A percentile compares a stretch with the other conserved stretches of the same genome.
These are phyloP conservation scores for Scolopax mira DNA, from an alignment of 2,113 vertebrate genomes.

Conservation along the genomic window DNA sequence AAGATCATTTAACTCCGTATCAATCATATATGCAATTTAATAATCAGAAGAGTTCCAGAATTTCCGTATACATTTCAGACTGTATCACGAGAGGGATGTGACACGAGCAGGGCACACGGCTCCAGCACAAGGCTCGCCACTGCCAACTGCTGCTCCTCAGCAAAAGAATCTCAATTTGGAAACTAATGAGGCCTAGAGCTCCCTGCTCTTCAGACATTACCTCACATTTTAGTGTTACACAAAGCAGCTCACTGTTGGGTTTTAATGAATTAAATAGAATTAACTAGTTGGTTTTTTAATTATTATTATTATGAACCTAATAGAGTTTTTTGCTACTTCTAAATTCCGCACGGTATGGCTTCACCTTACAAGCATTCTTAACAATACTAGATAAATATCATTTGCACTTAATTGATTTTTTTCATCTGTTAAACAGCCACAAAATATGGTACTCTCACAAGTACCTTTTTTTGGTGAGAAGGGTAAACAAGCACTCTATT, in stretches of 20 bases:
- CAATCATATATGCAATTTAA: background rate
- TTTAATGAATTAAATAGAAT: background rate
- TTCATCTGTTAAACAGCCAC: conserved; percentile 21
- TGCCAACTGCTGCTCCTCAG: background rate
- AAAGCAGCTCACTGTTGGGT: background rate
- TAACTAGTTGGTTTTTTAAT: background rate
- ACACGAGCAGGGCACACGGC: background rate
- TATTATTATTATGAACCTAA: background rate
- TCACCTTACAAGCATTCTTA: conserved; percentile 34
- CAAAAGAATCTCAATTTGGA: background rate
- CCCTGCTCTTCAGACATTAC: background rate
- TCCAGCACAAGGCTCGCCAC: background rate
- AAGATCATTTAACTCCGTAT: background rate
- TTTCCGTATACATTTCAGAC: background rate
- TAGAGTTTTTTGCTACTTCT: background rate
- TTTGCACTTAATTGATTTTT: conserved; percentile 38
- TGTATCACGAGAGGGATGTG: background rate
- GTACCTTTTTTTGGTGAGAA: conserved; percentile 58
- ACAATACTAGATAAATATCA: conserved; percentile 46
- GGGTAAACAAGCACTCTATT: conserved; percentile 64
- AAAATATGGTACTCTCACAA: conserved; percentile 1
- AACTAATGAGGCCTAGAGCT: background rate
- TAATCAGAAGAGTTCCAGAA: background rate
- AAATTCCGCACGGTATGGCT: conserved; percentile 7
- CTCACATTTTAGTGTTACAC: background rate